These are phyloP conservation scores for Anhinga rufa DNA, from an alignment of 2,113 vertebrate genomes.

Conservation along the genomic window DNA sequence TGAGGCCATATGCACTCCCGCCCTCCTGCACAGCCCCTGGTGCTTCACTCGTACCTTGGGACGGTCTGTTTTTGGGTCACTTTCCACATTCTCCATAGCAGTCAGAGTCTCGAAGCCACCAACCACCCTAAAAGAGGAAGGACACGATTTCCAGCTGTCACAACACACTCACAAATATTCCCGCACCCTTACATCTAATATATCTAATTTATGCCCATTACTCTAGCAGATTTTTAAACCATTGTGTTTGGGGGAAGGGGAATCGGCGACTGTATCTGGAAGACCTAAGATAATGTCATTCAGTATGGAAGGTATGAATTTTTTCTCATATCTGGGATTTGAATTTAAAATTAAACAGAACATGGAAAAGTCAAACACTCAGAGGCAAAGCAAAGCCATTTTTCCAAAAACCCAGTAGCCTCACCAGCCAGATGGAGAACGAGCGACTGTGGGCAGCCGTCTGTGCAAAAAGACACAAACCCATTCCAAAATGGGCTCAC, in stretches of 20 bases:
- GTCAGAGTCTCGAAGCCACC: constrained; percentile 94
- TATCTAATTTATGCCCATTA: background rate
- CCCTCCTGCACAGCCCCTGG: background rate
- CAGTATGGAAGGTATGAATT: background rate
- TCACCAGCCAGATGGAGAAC: background rate
- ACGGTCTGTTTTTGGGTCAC: constrained; percentile 90
- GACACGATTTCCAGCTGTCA: background rate
- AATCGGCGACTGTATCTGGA: background rate
- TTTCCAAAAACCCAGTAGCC: background rate
- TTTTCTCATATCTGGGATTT: background rate
- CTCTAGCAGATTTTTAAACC: background rate
- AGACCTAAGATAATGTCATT: background rate
- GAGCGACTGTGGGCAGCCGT: background rate
- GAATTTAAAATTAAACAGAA: background rate
- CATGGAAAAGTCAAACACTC: background rate
- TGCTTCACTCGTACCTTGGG: constrained; percentile 81
- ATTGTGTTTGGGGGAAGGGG: background rate
- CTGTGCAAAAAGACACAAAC: background rate
- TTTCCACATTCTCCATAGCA: constrained; percentile 95
- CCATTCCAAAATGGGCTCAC: background rate
- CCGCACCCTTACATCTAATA: background rate
- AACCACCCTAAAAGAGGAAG: constrained; percentile 79
- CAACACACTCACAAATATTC: background rate
- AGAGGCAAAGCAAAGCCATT: background rate
- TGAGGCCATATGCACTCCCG: fast-evolving